Evolutionary conservation across 2,888 invertebrate genomes (phyloP).

Genomic region (Serripes groenlandicus): DNA sequence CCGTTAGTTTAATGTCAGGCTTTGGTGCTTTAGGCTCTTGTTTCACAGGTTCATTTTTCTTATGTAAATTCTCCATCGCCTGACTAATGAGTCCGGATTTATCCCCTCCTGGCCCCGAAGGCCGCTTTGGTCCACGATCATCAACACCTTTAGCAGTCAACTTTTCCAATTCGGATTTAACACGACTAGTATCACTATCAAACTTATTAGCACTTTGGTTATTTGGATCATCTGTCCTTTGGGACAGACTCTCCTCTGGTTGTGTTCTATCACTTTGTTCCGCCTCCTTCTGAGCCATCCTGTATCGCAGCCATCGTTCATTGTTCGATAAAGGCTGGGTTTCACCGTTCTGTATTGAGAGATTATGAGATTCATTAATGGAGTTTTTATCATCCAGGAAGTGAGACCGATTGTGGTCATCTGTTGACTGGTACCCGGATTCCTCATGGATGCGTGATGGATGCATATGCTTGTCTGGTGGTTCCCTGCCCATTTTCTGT

Average conservation of each 20-base stretch:
- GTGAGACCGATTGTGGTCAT: slow-evolving; percentile 45
- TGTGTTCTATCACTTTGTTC: slow-evolving; percentile 7
- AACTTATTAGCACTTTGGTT: slow-evolving; percentile 39
- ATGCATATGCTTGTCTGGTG: slow-evolving; percentile 56
- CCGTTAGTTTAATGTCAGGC: slow-evolving; percentile 91
- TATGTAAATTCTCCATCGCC: slow-evolving; percentile 94
- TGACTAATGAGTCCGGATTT: slow-evolving; percentile 96
- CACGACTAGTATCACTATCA: slow-evolving; percentile 62
- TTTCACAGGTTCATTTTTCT: slow-evolving; percentile 68
- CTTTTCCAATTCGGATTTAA: slow-evolving; percentile 69
- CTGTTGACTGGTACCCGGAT: slow-evolving; percentile 67
- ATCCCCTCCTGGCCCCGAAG: slow-evolving; percentile 85
- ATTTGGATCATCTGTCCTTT: slow-evolving; percentile 62
- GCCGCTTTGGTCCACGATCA: slow-evolving; percentile 63
- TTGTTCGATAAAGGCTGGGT: slow-evolving; percentile 77
- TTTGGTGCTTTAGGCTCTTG: slow-evolving; percentile 83
- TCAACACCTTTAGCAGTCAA: slow-evolving; percentile 60
- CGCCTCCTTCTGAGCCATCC: slow-evolving; percentile 76
- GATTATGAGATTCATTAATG: slow-evolving; percentile 66
- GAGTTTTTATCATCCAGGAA: slow-evolving; percentile 40
- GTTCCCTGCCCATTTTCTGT: slow-evolving; percentile 61
- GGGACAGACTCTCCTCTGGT: neutral
- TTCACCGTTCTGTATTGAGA: slow-evolving; percentile 41
- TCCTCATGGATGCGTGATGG: slow-evolving; percentile 55
- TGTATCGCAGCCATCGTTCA: slow-evolving; percentile 85